These are phyloP conservation scores for Philotrypesis tridentata DNA, from an alignment of 1,140 invertebrate species.

Conservation along the genomic window DNA sequence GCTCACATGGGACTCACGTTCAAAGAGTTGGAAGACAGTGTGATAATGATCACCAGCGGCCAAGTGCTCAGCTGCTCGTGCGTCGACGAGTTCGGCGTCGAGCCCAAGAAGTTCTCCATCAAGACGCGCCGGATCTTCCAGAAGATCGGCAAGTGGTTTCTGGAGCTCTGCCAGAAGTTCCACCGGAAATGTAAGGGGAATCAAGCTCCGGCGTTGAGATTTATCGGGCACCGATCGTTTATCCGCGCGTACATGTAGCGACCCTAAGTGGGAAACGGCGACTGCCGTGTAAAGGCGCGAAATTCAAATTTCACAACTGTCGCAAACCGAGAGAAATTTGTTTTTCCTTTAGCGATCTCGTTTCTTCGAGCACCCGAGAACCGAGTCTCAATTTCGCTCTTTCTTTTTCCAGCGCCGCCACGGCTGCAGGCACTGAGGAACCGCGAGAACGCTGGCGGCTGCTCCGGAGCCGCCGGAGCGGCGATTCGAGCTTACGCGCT, in stretches of 20 bases:
- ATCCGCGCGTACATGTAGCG: too few relatives aligned
- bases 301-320: too few relatives aligned
- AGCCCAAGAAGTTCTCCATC: slow-evolving; percentile 53
- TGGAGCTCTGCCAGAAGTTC: slow-evolving; percentile 57
- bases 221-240: too few relatives aligned
- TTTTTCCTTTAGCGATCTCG: too few relatives aligned
- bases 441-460: slow-evolving; percentile 64
- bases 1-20: neutral
- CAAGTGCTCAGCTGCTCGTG: slow-evolving; percentile 54
- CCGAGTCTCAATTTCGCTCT: too few relatives aligned
- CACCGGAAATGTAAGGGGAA: slow-evolving; percentile 48
- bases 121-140: slow-evolving; percentile 56
- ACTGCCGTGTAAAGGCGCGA: too few relatives aligned
- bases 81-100: neutral
- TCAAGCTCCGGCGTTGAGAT: too few relatives aligned
- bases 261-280: too few relatives aligned
- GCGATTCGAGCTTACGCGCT: slow-evolving; percentile 84
- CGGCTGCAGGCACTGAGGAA: slow-evolving; percentile 81
- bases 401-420: slow-evolving; percentile 83
- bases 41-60: neutral
- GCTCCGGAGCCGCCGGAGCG: slow-evolving; percentile 74
- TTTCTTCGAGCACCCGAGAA: too few relatives aligned
- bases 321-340: too few relatives aligned
- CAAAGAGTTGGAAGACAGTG: neutral
- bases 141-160: slow-evolving; percentile 65